These are phyloP conservation scores for Lymantria monacha DNA, from an alignment of 2,888 invertebrate species.

Conservation along the genomic window DNA sequence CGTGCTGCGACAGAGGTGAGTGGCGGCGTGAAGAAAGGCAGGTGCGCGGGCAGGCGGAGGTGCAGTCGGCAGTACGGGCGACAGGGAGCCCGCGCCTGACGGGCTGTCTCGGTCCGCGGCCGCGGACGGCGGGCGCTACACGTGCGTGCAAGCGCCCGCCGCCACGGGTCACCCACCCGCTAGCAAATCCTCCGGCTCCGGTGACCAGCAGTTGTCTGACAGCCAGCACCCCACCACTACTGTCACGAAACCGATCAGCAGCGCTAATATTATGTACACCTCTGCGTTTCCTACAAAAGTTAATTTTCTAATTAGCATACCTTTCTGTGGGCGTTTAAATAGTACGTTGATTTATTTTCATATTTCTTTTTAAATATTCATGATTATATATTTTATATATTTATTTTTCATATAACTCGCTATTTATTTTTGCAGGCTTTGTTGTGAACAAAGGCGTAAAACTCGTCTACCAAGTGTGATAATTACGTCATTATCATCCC, in stretches of 20 bases:
- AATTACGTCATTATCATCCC: too few species aligned
- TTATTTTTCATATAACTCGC: too few species aligned
- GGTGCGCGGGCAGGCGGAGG: conserved; percentile 58
- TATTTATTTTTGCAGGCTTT: too few species aligned
- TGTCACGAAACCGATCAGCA: conserved; percentile 87
- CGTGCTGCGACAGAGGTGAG: conserved; percentile 62
- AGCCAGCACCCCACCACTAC: conserved; percentile 90
- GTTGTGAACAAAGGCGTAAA: too few species aligned
- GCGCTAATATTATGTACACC: conserved; percentile 88
- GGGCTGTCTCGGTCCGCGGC: conserved; percentile 60
- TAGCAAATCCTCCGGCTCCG: conserved; percentile 85
- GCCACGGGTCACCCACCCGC: conserved; percentile 87
- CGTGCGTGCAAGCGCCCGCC: conserved; percentile 83
- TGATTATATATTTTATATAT: too few species aligned
- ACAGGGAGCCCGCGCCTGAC: conserved; percentile 60
- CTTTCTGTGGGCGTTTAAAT: too few species aligned
- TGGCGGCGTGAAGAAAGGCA: conserved; percentile 62
- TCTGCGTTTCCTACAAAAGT: conserved; percentile 85
- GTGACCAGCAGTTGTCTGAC: conserved; percentile 90
- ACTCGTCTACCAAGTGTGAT: too few species aligned
- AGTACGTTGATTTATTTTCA: too few species aligned
- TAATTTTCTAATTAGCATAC: background rate
- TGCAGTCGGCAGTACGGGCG: conserved; percentile 66
- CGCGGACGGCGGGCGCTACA: conserved; percentile 79
- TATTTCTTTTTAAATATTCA: too few species aligned